Evolutionary conservation across 1,140 invertebrate genomes (phyloP), one percentile per base, ranked within the genome.

Genomic region (Maniola jurtina): DNA sequence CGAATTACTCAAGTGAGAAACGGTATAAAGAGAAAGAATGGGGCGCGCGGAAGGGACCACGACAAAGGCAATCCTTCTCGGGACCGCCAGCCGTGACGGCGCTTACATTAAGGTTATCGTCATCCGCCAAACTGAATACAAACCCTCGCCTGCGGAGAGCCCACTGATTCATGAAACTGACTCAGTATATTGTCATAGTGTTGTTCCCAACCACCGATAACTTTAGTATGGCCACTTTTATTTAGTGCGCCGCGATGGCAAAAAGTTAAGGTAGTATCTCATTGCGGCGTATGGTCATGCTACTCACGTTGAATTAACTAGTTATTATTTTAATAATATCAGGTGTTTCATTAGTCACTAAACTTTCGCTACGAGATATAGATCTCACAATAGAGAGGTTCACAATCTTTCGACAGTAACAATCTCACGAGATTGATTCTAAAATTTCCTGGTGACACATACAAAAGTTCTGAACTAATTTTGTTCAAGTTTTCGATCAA

Each of bases 81-180:
- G 83, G 84, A 86, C 85, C 85, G 82, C 79, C 85, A 86, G 81
- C 86, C 86, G 84, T 90, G 88, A 83, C 84, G 80, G 63, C 83
- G 87, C 87, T 87, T 90, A 90, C 87, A 90, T 90, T 90, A 90
- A 84, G 84, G 87, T 87, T 90, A 90, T 90, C 87, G 81, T 81
- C 80, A 85, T 81, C 80, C 81, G 79, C 86, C 87, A 86, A 89
- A 88, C 85, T 76, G 83, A 89, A 87, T 79, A 88, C 86, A 88
- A 90, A 82, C 78, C 71, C 69, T 78, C 68, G 80, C 79, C 76
- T 76, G 76, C 69, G 70, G 80, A 83, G 83, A 82, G 77, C 78
- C 76, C 73, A 77, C 76, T 88, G 84, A 88, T 88, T 89, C 87
- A 86, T 81, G 78, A 75, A 72, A 81, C 83, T 75, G 72, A 78